These are phyloP conservation scores for Monochamus alternatus DNA, from an alignment of 2,888 invertebrate genomes.

Conservation along the genomic window DNA sequence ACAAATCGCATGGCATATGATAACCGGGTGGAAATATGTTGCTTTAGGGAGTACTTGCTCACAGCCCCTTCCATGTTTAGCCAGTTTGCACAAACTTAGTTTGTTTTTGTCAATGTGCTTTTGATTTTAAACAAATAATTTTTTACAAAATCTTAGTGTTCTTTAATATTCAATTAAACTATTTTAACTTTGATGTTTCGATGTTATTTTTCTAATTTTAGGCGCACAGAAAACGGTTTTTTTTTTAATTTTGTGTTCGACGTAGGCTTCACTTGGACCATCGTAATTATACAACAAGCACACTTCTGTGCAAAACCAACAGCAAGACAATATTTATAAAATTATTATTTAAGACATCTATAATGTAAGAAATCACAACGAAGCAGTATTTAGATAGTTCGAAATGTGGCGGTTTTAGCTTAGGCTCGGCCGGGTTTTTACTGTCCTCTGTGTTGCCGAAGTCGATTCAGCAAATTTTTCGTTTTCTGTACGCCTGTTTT, in stretches of 20 bases:
- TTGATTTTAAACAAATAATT: no score
- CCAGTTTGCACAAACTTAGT: background rate
- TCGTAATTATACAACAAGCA: slow-evolving; percentile 10
- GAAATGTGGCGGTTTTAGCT: slow-evolving; percentile 27
- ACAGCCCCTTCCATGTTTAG: background rate
- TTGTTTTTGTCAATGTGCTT: no score
- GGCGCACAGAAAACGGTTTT: background rate
- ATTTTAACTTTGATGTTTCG: no score
- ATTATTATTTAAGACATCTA: slow-evolving; percentile 15
- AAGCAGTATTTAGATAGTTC: slow-evolving; percentile 10
- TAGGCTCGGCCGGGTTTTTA: slow-evolving; percentile 28
- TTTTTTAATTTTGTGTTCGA: slow-evolving; percentile 3
- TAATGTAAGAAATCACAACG: background rate
- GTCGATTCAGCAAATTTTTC: background rate
- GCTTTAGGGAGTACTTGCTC: background rate
- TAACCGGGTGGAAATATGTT: background rate
- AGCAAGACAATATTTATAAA: background rate
- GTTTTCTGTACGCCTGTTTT: slow-evolving; percentile 13
- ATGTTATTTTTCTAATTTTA: background rate
- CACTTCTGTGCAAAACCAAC: background rate
- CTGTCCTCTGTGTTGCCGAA: slow-evolving; percentile 1
- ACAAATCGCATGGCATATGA: background rate
- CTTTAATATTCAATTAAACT: no score
- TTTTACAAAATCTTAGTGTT: no score
- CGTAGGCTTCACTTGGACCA: slow-evolving; percentile 12